Evolutionary conservation across 2,888 invertebrate genomes (phyloP).

Genomic region (Odontomyia ornata): DNA sequence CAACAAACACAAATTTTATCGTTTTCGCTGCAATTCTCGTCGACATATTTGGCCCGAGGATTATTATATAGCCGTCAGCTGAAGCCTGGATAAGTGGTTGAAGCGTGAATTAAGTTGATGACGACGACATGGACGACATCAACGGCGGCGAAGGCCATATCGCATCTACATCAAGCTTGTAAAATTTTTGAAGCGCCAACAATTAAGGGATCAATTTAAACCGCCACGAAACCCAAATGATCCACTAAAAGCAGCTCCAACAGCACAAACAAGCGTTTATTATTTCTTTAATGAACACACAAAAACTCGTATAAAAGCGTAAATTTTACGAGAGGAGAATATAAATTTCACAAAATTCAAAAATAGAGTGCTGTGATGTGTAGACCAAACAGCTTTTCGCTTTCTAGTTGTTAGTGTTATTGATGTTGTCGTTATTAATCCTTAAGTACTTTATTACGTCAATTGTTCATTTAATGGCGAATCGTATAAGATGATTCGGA

Average conservation of each 20-base stretch:
- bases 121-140: too few species aligned
- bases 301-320: conserved; percentile 34
- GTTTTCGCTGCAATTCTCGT: not conserved
- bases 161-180: not conserved
- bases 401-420: not conserved
- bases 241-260: too few species aligned
- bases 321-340: conserved; percentile 29
- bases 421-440: conserved; percentile 1
- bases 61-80: not conserved
- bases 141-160: too few species aligned
- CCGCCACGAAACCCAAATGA: not conserved
- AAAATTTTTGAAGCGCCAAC: not conserved
- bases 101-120: too few species aligned
- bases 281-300: conserved; percentile 31
- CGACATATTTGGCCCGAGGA: not conserved
- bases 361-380: not conserved
- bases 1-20: conserved; percentile 27
- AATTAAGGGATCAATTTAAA: not conserved
- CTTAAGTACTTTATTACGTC: conserved; percentile 35
- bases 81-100: too few species aligned
- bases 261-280: conserved; percentile 6
- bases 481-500: too few species aligned
- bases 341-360: conserved; percentile 12
- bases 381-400: not conserved
- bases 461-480: not conserved